Evolutionary conservation across 2,888 invertebrate genomes (phyloP), one percentile per base, ranked within the genome.

Genomic region (Crematogaster levior): DNA sequence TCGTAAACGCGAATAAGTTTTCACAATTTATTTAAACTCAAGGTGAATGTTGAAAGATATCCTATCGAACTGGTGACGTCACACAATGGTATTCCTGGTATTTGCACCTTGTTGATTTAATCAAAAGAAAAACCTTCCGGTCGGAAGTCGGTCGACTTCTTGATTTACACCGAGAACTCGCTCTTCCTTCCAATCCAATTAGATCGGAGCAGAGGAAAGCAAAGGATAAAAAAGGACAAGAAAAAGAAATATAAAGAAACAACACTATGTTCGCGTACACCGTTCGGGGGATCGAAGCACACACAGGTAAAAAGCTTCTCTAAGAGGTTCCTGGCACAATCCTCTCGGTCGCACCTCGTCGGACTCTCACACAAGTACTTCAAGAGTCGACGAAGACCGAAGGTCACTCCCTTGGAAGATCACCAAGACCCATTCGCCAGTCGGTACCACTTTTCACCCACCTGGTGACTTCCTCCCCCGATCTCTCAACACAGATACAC

Each of bases 401-500:
- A 48, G 21, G 24, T 48, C 77, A 79, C 77, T 79, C 56, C 70
- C 56, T 30, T 12, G 34, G 37, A 24, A 82, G 21, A 56, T 84
- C 86, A 86, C 88, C 83, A 80, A 56, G 74, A 75, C n/a, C 46
- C 58, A 18, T 46, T 72, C 53, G 27, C 68, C 53, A 43, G 12
- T 9, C n/a, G 73, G 27, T 30, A 72, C 18, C 63, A 65, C 61
- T 61, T 58, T 9, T 15, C 48, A 34, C 24, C 21, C 81, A 65
- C 40, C 40, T 51, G 18, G n/a, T 18, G 66, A 68, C 30, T 77
- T 68, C 34, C 51, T 12, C 15, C 51, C 70, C 81, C 68, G n/a
- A 87, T 53, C 37, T 82, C 53, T 66, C 74, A 48, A 53, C 88
- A 85, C 87, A 73, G 37, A 73, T 60, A 61, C 80, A 80, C 80